phyloP scores from a whole-genome alignment of 2,888 invertebrate genomes.

The Petrolisthes manimaculis region DNA sequence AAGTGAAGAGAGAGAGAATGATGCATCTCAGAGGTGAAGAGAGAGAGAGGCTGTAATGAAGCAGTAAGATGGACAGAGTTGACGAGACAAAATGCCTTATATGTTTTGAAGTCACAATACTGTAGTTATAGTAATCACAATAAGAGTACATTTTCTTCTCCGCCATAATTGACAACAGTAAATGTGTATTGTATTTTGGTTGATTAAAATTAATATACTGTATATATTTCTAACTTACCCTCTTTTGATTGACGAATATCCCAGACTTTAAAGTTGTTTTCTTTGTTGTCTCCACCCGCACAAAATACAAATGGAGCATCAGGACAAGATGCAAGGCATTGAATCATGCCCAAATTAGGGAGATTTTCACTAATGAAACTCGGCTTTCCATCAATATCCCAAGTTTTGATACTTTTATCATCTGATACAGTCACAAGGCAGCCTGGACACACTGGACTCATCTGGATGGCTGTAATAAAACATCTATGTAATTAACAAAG shows the following conservation, averaged over 20 bases:
- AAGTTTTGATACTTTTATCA: conserved; percentile 86
- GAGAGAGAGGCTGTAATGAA: no score
- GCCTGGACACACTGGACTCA: conserved; percentile 81
- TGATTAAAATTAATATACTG: not conserved
- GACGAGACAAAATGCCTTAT: no score
- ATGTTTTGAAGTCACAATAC: no score
- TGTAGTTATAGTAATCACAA: no score
- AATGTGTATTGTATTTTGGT: no score
- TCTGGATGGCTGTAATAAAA: conserved; percentile 72
- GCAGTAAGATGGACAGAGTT: no score
- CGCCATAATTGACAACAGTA: no score
- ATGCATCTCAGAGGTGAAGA: no score
- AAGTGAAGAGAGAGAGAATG: no score
- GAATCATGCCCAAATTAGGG: conserved; percentile 75
- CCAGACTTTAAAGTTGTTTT: conserved; percentile 79
- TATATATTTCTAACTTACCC: conserved; percentile 71
- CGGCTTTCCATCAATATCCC: conserved; percentile 76
- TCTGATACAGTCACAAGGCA: conserved; percentile 74
- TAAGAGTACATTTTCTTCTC: no score
- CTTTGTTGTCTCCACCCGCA: conserved; percentile 87
- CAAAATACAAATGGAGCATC: conserved; percentile 86
- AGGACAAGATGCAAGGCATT: conserved; percentile 81
- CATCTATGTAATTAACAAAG: no score
- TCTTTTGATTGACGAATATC: conserved; percentile 76
- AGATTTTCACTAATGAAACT: conserved; percentile 73